A percentile compares a stretch with the other conserved stretches of the same genome.
phyloP scores from a whole-genome alignment of 2,888 invertebrate species.

The Parnassius mnemosyne region DNA sequence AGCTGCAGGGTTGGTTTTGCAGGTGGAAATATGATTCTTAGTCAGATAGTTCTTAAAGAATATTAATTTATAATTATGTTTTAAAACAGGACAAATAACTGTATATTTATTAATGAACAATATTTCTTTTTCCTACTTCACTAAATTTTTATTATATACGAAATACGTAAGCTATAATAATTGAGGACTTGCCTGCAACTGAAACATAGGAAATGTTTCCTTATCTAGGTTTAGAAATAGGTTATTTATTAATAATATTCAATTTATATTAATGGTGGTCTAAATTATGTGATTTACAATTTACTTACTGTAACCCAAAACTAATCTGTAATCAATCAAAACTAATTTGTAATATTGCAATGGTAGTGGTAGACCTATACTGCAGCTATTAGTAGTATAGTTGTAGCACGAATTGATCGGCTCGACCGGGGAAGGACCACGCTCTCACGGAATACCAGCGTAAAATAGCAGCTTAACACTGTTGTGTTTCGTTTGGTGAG shows the following conservation, averaged over 20 bases:
- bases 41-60: slow-evolving; percentile 22
- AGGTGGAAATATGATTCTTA: slow-evolving; percentile 74
- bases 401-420: too few species aligned
- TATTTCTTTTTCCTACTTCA: slow-evolving; percentile 6
- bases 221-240: neutral
- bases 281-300: neutral
- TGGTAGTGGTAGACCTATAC: too few species aligned
- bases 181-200: slow-evolving; percentile 4
- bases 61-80: neutral
- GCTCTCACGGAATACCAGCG: too few species aligned
- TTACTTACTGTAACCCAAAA: slow-evolving; percentile 4
- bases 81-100: neutral
- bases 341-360: too few species aligned
- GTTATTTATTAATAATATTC: slow-evolving; percentile 19
- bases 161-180: neutral
- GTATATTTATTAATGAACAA: slow-evolving; percentile 3
- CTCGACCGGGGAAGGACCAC: too few species aligned
- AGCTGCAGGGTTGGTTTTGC: slow-evolving; percentile 90
- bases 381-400: too few species aligned
- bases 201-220: neutral
- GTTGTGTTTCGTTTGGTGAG: too few species aligned
- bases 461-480: too few species aligned
- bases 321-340: too few species aligned
- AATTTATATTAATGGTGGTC: neutral
- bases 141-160: neutral